A percentile compares a stretch with the other conserved stretches of the same genome.
These are phyloP conservation scores for Gryon sp. DNA, from an alignment of 1,140 invertebrate genomes.

Conservation along the genomic window DNA sequence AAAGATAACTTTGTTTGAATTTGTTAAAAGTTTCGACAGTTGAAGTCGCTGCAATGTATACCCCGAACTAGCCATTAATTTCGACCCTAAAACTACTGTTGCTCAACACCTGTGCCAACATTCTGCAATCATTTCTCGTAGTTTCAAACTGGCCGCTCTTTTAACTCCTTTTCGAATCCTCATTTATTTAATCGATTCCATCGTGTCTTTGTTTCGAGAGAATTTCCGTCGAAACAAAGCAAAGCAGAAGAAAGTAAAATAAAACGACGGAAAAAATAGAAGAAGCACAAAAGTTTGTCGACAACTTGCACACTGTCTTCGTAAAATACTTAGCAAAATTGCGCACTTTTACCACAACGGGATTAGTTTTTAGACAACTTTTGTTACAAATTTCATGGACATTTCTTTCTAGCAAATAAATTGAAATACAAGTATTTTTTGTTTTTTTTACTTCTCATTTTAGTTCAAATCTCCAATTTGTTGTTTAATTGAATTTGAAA, in stretches of 20 bases:
- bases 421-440: too few relatives aligned
- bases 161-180: conserved; percentile 32
- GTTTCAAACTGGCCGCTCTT: conserved; percentile 16
- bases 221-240: conserved; percentile 18
- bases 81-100: conserved; percentile 24
- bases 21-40: conserved; percentile 1
- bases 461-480: too few relatives aligned
- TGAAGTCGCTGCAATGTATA: conserved; percentile 1
- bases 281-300: background rate
- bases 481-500: too few relatives aligned
- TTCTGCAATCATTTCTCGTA: conserved; percentile 32
- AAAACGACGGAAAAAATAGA: conserved; percentile 15
- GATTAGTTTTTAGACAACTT: too few relatives aligned
- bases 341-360: too few relatives aligned
- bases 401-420: too few relatives aligned
- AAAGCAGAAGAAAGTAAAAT: conserved; percentile 11
- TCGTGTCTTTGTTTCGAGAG: conserved; percentile 9
- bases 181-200: conserved; percentile 47
- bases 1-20: too few relatives aligned
- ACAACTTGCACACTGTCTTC: background rate
- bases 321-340: too few relatives aligned
- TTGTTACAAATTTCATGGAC: too few relatives aligned
- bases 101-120: conserved; percentile 34
- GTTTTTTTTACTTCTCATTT: too few relatives aligned
- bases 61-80: conserved; percentile 8